phyloP scores from a whole-genome alignment of 2,113 vertebrate species.

The Vombatus ursinus region DNA sequence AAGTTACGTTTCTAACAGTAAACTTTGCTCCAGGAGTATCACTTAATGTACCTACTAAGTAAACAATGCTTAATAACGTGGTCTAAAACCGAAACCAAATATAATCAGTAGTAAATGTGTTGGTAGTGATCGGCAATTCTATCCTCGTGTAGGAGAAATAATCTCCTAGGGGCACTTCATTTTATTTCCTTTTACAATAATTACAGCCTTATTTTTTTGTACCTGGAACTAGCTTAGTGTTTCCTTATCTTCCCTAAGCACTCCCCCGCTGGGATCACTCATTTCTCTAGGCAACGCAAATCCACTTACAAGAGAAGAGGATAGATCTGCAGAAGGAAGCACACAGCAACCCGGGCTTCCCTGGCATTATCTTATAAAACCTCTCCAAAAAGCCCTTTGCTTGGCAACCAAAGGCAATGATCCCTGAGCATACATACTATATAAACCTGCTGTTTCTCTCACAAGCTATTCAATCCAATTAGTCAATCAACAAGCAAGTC shows the following conservation, averaged over 20 bases:
- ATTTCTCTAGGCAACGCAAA: neutral
- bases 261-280: neutral
- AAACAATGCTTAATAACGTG: slow-evolving; percentile 6
- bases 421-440: neutral
- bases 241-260: neutral
- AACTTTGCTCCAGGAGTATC: neutral
- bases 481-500: neutral
- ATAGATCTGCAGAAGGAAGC: neutral
- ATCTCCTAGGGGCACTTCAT: neutral
- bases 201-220: neutral
- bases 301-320: neutral
- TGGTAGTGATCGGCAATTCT: neutral
- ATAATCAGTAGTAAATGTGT: neutral
- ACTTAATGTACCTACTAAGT: neutral
- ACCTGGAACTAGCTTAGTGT: neutral
- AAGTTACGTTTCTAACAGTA: neutral
- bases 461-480: neutral
- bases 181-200: neutral
- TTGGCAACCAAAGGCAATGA: neutral
- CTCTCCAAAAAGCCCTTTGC: neutral
- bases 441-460: neutral
- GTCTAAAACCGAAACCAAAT: neutral
- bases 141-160: neutral
- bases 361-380: neutral
- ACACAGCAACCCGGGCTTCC: neutral